These are phyloP conservation scores for Globia sparganii DNA, from an alignment of 2,888 invertebrate genomes.

Conservation along the genomic window DNA sequence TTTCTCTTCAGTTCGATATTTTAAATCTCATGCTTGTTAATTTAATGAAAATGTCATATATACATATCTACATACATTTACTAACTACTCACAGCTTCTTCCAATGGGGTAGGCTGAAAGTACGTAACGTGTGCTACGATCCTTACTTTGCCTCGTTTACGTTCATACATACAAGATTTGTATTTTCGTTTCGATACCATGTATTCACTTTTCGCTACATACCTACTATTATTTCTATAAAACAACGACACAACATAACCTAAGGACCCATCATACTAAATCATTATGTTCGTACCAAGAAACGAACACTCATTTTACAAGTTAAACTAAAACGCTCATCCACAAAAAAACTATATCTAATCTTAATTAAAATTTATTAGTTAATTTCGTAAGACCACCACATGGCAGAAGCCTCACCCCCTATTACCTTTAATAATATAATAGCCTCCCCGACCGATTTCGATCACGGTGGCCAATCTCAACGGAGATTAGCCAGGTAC, in stretches of 20 bases:
- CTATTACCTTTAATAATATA: no score
- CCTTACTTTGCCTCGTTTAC: no score
- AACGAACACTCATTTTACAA: conserved; percentile 8
- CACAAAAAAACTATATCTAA: background rate
- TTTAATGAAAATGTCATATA: background rate
- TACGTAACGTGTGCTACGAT: no score
- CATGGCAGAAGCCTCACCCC: background rate
- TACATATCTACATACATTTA: background rate
- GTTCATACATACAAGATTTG: no score
- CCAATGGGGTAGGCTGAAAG: no score
- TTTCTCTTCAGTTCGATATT: background rate
- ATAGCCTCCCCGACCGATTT: no score
- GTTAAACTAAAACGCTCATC: background rate
- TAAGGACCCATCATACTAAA: background rate
- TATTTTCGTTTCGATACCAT: background rate
- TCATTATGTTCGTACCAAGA: conserved; percentile 5
- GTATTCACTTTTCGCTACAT: background rate
- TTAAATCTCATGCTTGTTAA: background rate
- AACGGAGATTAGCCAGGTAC: no score
- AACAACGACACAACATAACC: background rate
- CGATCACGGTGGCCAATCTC: no score
- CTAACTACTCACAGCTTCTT: background rate
- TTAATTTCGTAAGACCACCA: background rate
- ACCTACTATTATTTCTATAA: background rate
- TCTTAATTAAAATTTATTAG: background rate